phyloP scores from a whole-genome alignment of 2,888 invertebrate species.

The Microdon myrmicae region DNA sequence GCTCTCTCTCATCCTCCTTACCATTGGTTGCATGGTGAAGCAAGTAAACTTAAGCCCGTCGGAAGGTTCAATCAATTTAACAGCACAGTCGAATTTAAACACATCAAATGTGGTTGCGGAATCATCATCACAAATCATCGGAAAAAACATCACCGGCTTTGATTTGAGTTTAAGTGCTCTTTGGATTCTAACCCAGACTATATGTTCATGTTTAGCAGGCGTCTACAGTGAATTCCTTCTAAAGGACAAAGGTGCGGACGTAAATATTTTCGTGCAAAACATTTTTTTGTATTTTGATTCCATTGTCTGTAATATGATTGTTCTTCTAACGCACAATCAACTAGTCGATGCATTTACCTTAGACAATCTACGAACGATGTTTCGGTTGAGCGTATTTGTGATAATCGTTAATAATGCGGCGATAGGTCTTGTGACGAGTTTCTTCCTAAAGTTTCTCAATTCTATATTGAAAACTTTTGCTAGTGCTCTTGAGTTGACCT shows the following conservation, averaged over 20 bases:
- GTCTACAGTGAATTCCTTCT: slow-evolving; percentile 95
- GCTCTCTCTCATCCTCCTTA: slow-evolving; percentile 87
- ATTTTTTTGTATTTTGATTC: slow-evolving; percentile 96
- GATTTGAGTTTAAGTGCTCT: slow-evolving; percentile 72
- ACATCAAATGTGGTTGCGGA: slow-evolving; percentile 29
- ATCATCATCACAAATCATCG: slow-evolving; percentile 23
- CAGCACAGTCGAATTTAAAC: slow-evolving; percentile 3
- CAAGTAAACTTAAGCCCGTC: slow-evolving; percentile 72
- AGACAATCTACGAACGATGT: slow-evolving; percentile 70
- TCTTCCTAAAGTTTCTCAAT: slow-evolving; percentile 91
- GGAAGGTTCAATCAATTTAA: slow-evolving; percentile 56
- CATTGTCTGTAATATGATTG: slow-evolving; percentile 85
- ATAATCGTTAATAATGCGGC: slow-evolving; percentile 90
- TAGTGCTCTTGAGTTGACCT: slow-evolving; percentile 88
- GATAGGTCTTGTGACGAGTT: slow-evolving; percentile 92
- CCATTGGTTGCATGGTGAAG: slow-evolving; percentile 91
- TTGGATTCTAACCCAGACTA: slow-evolving; percentile 79
- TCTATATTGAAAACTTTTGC: slow-evolving; percentile 96
- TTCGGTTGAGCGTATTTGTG: slow-evolving; percentile 77
- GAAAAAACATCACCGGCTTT: slow-evolving; percentile 65
- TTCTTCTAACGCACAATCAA: slow-evolving; percentile 77
- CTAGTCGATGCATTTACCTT: slow-evolving; percentile 72
- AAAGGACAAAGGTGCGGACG: slow-evolving; percentile 84
- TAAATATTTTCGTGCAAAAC: slow-evolving; percentile 92
- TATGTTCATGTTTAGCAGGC: slow-evolving; percentile 93